Evolutionary conservation across 92 coral and sea anemone genomes (phyloP).

Genomic region (Virgularia gustaviana): DNA sequence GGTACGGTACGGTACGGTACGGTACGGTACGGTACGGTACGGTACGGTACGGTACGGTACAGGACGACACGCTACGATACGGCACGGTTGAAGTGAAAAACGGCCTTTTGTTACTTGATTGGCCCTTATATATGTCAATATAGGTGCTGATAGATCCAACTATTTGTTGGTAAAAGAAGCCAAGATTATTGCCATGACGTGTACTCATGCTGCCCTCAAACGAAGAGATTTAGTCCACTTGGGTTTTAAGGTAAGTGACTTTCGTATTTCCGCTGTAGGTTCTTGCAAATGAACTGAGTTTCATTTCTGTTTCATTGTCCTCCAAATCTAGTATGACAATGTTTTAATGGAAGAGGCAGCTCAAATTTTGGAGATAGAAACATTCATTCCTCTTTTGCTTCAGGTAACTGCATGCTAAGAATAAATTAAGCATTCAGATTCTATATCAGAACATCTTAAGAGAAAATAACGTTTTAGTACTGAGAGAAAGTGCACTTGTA

Average conservation of each 20-base stretch:
- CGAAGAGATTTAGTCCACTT: constrained; percentile 86
- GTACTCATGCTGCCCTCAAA: constrained; percentile 96
- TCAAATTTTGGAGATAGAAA: constrained; percentile 94
- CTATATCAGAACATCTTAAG: too few species aligned
- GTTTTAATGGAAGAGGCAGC: constrained; percentile 98
- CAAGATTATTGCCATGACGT: constrained; percentile 97
- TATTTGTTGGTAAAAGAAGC: constrained; percentile 97
- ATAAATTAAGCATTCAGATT: too few species aligned
- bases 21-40: too few species aligned
- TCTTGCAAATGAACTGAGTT: background rate
- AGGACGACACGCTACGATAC: too few species aligned
- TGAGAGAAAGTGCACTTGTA: too few species aligned
- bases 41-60: too few species aligned
- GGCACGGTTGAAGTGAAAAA: too few species aligned
- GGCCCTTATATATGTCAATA: background rate
- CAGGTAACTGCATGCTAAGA: constrained; percentile 63
- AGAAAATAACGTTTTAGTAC: too few species aligned
- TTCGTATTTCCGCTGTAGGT: too few species aligned
- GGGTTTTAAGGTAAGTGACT: constrained; percentile 86
- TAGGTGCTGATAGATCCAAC: constrained; percentile 96
- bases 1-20: too few species aligned
- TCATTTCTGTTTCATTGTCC: background rate
- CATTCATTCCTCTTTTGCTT: constrained; percentile 85
- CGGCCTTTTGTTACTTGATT: too few species aligned
- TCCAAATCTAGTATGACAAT: constrained; percentile 71